Evolutionary conservation across 2,797 vertebrate species (phyloP), one percentile per base, ranked within the genome.

Genomic region (Manis pentadactyla): DNA sequence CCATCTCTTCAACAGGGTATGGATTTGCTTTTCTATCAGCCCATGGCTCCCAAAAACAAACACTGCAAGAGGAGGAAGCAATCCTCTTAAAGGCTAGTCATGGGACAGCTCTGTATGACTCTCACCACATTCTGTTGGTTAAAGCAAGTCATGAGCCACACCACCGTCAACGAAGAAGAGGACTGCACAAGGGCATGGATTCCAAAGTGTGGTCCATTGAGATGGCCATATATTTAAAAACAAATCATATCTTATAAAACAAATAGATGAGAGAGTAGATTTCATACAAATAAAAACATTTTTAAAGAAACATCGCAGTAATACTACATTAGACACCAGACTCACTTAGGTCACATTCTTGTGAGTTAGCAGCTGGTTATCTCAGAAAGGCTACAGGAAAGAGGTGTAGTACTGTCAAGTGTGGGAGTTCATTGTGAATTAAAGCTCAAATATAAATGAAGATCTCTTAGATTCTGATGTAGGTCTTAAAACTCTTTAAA

Each of bases 401-500:
- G 42, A 64, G 25, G 21, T 46, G 9, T 14, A 39, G n/a, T 37
- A 55, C 71, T 31, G 53, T 31, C 66, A 51, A 9, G 8, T 27
- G 15, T 75, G 39, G 27, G 89, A 79, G 27, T 18, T 37, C 23
- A 12, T 4, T 77, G 39, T 71, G 14, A 90, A 66, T 57, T 75
- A 83, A 85, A 92, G 15, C 14, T 85, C 71, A 85, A 87, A 88
- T 83, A 27, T n/a, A 46, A 90, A 74, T 81, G 51, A 73, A 79
- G 18, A 66, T n/a, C 51, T 85, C 61, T 57, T 75, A 46, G 39
- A 81, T 69, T 81, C 74, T 59, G 55, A 61, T 29, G 23, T 37
- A 55, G 18, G 69, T 42, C 64, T 84, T 87, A 37, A 23, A 86
- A 19, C 37, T 86, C 42, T 71, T 69, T n/a, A 61, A 89, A 92